phyloP scores from a whole-genome alignment of 2,888 invertebrate species.

The Auanema freiburgensis region DNA sequence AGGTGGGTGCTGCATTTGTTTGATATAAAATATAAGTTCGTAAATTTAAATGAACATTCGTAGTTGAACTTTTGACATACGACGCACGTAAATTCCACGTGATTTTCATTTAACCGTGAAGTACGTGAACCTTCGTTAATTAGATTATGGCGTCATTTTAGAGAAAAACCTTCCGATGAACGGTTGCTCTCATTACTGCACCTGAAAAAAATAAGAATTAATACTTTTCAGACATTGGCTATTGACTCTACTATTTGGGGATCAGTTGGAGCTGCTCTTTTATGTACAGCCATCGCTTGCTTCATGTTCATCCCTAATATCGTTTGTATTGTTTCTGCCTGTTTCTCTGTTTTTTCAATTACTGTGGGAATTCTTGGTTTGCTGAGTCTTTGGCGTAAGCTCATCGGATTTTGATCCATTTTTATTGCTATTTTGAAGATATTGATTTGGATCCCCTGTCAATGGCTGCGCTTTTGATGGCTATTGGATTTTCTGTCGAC shows the following conservation, averaged over 20 bases:
- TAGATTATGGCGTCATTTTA: not conserved
- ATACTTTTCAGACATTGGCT: constrained; percentile 47
- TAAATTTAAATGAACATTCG: no score
- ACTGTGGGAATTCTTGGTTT: constrained; percentile 28
- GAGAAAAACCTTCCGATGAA: no score
- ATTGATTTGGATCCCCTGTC: constrained; percentile 53
- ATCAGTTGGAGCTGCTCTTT: constrained; percentile 50
- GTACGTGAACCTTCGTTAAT: not conserved
- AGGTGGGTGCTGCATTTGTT: constrained; percentile 36
- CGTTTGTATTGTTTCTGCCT: constrained; percentile 38
- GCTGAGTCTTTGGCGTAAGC: constrained; percentile 30
- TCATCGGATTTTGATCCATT: not conserved
- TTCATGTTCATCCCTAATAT: constrained; percentile 56
- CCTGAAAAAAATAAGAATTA: not conserved
- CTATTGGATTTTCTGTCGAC: constrained; percentile 59
- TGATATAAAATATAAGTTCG: no score
- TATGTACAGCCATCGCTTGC: constrained; percentile 57
- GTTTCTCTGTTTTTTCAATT: constrained; percentile 51
- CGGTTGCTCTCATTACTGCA: not conserved
- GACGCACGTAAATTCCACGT: not conserved
- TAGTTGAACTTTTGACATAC: constrained; percentile 2
- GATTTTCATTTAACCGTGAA: not conserved
- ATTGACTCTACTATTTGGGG: constrained; percentile 56
- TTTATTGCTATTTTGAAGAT: constrained; percentile 27
- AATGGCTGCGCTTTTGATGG: constrained; percentile 56